Base-by-base conservation (phyloP, 2,797 vertebrate species). In the Pseudopleuronectes americanus region DNA sequence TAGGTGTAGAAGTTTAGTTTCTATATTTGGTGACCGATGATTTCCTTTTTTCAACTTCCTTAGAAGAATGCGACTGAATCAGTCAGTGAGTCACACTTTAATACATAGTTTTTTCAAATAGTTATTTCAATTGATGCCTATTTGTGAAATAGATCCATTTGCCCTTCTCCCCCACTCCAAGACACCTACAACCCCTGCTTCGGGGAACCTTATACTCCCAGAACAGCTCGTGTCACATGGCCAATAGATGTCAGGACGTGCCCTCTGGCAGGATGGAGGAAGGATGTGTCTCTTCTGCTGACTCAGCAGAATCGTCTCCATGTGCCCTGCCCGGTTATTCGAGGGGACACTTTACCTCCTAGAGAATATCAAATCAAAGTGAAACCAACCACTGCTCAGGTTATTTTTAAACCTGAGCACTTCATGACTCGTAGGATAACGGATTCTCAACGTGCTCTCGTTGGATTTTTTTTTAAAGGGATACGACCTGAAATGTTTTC, bases 241-340 rank as follows among this genome's bases (percentile, higher is more conserved):
- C 51, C 70, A 31, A 64, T 64, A 59, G 71, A 79, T 64, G 65
- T 85, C 64, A 66, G 73, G 72, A 86, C 48, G 9, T 68, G 80
- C 69, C 80, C 68, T 84, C 59, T 45, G 56, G 79, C 83, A 76
- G 83, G 77, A 87, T 53, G 49, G 64, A 90, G 85, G 88, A 86
- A 86, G 90, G 89, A 91, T 82, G 85, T 73, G 57, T 75, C 67
- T 72, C 26, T 56, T 74, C 64, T 84, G 86, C 86, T 87, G 87
- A 91, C 74, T 87, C 81, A 56, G 19, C 61, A 55, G 3, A 71
- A 63, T 83, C 74, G 63, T 67, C 76, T 71, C 43, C 53, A 57
- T 47, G 70, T 31, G 54, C 52, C 22, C 61, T 38, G 19, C 60
- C 60, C 74, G 74, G 52, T 74, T 71, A 79, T 88, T 48, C 33